These are phyloP conservation scores for Anaspis maculata DNA, from an alignment of 2,888 invertebrate genomes.

Conservation along the genomic window DNA sequence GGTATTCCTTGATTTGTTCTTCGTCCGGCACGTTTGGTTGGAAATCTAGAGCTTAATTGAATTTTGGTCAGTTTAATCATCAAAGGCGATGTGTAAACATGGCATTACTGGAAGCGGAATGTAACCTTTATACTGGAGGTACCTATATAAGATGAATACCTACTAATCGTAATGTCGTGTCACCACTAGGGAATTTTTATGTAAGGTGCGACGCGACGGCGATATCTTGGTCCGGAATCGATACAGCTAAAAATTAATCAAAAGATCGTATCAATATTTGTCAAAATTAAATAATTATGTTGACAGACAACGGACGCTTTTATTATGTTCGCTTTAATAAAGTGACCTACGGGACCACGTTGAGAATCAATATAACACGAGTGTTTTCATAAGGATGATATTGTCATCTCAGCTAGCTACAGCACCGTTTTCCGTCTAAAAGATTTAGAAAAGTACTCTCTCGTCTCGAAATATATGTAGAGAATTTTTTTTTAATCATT, in stretches of 20 bases:
- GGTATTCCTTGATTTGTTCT: conserved; percentile 8
- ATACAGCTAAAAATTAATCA: conserved; percentile 16
- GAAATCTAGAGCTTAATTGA: conserved; percentile 10
- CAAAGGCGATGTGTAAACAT: background rate
- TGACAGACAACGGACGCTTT: conserved; percentile 17
- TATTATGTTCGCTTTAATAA: conserved; percentile 20
- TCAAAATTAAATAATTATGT: conserved; percentile 22
- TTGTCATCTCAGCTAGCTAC: too few relatives aligned
- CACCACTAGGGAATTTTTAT: too few relatives aligned
- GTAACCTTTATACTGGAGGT: too few relatives aligned
- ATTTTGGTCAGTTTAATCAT: conserved; percentile 2
- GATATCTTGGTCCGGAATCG: too few relatives aligned
- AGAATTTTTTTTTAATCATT: too few relatives aligned
- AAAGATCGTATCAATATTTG: conserved; percentile 22
- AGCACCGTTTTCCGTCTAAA: too few relatives aligned
- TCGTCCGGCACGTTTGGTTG: conserved; percentile 3
- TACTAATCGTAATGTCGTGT: too few relatives aligned
- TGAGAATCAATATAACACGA: conserved; percentile 12
- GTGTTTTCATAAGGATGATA: too few relatives aligned
- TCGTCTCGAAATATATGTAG: too few relatives aligned
- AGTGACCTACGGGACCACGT: conserved; percentile 6
- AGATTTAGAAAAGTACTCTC: too few relatives aligned
- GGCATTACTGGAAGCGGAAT: background rate
- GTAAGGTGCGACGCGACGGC: too few relatives aligned
- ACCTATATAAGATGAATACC: too few relatives aligned